Conservation (phyloP, 37 sponge, comb jelly and placozoan species). For the Oopsacas minuta region DNA sequence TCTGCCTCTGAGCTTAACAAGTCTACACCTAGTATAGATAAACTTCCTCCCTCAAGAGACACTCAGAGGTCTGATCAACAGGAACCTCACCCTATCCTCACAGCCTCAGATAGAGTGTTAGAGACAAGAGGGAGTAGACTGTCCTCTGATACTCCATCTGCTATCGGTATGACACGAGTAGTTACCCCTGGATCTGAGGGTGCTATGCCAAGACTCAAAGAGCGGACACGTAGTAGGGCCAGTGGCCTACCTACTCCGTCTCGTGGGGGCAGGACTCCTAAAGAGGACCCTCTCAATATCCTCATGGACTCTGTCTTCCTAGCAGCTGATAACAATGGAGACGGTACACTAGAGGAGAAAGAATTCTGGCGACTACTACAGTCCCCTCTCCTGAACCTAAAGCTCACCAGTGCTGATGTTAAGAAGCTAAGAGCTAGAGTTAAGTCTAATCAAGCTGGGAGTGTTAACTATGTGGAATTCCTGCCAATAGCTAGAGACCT, state of each 20-base stretch:
- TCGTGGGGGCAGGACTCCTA: not conserved
- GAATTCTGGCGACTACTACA: slow-evolving; percentile 21
- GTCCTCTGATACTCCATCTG: not conserved
- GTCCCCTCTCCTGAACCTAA: slow-evolving; percentile 30
- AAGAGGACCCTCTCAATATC: not conserved
- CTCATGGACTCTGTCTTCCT: slow-evolving; percentile 12
- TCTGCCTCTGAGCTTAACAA: not conserved
- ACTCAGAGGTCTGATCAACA: not conserved
- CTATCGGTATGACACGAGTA: not conserved
- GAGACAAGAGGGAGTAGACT: not conserved
- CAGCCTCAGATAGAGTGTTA: not conserved
- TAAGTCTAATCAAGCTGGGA: slow-evolving; percentile 18
- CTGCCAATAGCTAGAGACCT: slow-evolving; percentile 22
- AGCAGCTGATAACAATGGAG: not conserved
- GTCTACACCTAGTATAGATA: not conserved
- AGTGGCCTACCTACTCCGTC: not conserved
- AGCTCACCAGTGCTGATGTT: slow-evolving; percentile 30
- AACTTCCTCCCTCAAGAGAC: not conserved
- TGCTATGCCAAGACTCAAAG: not conserved
- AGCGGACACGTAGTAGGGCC: not conserved
- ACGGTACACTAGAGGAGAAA: not conserved
- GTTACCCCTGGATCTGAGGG: not conserved
- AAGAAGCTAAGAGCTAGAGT: slow-evolving; percentile 23
- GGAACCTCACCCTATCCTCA: not conserved
- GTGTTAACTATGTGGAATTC: slow-evolving; percentile 36